A percentile compares a stretch with the other conserved stretches of the same genome.
Evolutionary conservation across 2,888 invertebrate genomes (phyloP).

Genomic region (Empis livida): DNA sequence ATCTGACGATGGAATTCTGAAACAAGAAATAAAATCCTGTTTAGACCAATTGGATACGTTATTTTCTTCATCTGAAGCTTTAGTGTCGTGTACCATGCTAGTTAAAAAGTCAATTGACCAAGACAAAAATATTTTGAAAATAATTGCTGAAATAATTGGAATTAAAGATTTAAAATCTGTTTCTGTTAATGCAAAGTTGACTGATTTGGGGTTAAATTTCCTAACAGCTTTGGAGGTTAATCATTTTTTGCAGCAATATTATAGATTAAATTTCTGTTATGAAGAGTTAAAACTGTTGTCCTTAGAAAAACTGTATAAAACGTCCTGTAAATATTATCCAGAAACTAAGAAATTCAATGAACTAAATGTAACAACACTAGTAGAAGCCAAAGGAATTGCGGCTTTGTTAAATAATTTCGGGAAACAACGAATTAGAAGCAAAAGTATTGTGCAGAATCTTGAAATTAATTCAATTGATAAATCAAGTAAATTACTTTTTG

Average conservation of each 20-base stretch:
- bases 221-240: constrained; percentile 96
- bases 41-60: constrained; percentile 59
- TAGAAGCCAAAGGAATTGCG: no score
- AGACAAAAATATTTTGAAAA: constrained; percentile 53
- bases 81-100: constrained; percentile 74
- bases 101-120: constrained; percentile 62
- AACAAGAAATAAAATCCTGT: constrained; percentile 75
- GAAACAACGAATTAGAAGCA: no score
- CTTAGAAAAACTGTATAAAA: constrained; percentile 39
- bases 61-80: constrained; percentile 51
- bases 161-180: constrained; percentile 55
- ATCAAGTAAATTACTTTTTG: constrained; percentile 31
- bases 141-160: constrained; percentile 55
- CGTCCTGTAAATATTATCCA: not conserved
- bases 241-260: constrained; percentile 81
- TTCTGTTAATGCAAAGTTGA: constrained; percentile 57
- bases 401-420: no score
- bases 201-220: constrained; percentile 93
- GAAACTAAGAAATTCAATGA: no score
- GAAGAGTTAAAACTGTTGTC: constrained; percentile 75
- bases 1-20: constrained; percentile 67
- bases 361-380: no score
- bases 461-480: constrained; percentile 11
- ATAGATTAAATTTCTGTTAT: constrained; percentile 70
- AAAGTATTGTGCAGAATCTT: no score